Conservation (phyloP, 1,140 invertebrate species). For the Drosophila pseudoobscura region DNA sequence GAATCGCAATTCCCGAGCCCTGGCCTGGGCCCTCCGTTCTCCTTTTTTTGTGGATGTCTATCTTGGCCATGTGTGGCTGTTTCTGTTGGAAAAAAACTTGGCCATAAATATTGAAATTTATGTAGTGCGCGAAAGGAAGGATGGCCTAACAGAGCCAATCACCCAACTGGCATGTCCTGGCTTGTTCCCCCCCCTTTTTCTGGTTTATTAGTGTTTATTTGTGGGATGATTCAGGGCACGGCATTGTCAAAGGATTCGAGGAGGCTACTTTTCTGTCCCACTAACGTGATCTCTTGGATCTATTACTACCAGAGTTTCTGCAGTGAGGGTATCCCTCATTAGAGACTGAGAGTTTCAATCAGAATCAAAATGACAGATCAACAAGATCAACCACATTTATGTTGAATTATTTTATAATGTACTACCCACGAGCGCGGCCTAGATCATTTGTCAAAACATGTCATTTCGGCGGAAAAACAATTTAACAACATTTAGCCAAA, state of each 20-base stretch:
- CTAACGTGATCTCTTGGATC: constrained; percentile 21
- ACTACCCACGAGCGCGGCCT: constrained; percentile 29
- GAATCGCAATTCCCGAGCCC: constrained; percentile 22
- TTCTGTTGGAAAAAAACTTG: constrained; percentile 36
- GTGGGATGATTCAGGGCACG: constrained; percentile 41
- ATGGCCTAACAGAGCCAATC: constrained; percentile 50
- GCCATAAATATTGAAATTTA: constrained; percentile 79
- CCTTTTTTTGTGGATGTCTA: constrained; percentile 27
- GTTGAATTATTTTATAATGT: constrained; percentile 20
- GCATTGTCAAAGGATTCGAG: constrained; percentile 54
- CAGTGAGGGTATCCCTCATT: background rate
- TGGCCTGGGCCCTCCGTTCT: constrained; percentile 4
- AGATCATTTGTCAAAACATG: constrained; percentile 77
- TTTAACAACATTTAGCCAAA: constrained; percentile 69
- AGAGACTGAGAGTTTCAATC: constrained; percentile 2
- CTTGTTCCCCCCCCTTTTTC: background rate
- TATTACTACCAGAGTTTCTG: constrained; percentile 9
- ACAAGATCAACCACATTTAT: constrained; percentile 31
- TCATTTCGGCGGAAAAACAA: constrained; percentile 70
- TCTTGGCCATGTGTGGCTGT: constrained; percentile 50
- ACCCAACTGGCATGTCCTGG: constrained; percentile 39
- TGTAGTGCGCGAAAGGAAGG: constrained; percentile 70
- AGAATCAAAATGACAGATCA: constrained; percentile 29
- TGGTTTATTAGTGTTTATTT: constrained; percentile 76
- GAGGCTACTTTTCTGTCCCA: background rate